Percentiles rank a stretch among this genome's conserved stretches.
phyloP scores from a whole-genome alignment of 64 coral and sea anemone species.

The Montipora sp. region DNA sequence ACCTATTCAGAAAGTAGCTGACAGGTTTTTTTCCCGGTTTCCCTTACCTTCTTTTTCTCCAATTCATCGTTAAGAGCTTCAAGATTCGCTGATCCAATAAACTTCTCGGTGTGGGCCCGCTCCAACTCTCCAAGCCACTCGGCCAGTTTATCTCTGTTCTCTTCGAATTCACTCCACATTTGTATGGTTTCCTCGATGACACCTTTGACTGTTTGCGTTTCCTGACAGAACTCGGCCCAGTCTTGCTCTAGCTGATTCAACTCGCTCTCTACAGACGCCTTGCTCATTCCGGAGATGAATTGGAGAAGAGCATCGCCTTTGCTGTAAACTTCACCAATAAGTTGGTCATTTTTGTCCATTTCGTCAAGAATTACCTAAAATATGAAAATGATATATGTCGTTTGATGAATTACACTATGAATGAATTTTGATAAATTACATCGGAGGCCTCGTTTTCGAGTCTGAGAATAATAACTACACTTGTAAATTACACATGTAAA shows the following conservation, averaged over 20 bases:
- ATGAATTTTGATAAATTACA: too few species aligned
- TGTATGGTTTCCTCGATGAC: constrained; percentile 71
- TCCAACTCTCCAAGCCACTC: constrained; percentile 83
- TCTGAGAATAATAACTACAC: too few species aligned
- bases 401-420: too few species aligned
- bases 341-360: constrained; percentile 88
- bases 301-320: constrained; percentile 88
- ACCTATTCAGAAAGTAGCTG: too few species aligned
- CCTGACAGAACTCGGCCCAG: constrained; percentile 93
- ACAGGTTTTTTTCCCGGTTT: not conserved
- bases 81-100: constrained; percentile 52
- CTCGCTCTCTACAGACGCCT: constrained; percentile 73
- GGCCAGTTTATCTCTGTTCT: constrained; percentile 88
- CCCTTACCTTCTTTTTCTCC: constrained; percentile 75
- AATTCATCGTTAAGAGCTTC: constrained; percentile 61
- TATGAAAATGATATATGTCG: not conserved
- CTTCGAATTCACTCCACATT: constrained; percentile 90
- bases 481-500: too few species aligned
- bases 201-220: constrained; percentile 69
- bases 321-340: constrained; percentile 87
- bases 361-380: constrained; percentile 82
- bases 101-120: constrained; percentile 20
- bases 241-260: constrained; percentile 84
- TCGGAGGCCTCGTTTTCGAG: too few species aligned
- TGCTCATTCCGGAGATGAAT: constrained; percentile 70